Conservation (phyloP, 2,888 invertebrate genomes). For the Hemaris fuciformis region DNA sequence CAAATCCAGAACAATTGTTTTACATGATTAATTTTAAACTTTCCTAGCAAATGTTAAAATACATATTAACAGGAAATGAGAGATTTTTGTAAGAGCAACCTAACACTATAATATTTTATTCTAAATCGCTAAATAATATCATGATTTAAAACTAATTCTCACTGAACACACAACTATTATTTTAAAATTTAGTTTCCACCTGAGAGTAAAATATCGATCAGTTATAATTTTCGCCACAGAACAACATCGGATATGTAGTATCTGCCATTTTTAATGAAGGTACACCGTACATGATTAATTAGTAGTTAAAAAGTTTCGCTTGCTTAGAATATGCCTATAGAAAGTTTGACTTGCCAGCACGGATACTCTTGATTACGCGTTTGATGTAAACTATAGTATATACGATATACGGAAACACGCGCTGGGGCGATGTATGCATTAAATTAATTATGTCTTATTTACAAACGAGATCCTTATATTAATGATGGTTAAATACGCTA, state of each 20-base stretch:
- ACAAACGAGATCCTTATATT: slow-evolving; percentile 71
- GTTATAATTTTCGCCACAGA: neutral
- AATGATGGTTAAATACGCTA: slow-evolving; percentile 45
- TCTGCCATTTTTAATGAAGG: neutral
- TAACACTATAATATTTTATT: slow-evolving; percentile 41
- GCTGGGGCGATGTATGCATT: slow-evolving; percentile 13
- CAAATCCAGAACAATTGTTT: neutral
- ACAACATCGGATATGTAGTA: neutral
- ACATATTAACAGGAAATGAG: neutral
- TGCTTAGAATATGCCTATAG: neutral
- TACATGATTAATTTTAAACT: neutral
- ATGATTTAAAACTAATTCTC: slow-evolving; percentile 62
- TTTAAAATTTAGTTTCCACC: slow-evolving; percentile 14
- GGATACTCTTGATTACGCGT: neutral
- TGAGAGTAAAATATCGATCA: neutral
- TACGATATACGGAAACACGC: slow-evolving; percentile 1
- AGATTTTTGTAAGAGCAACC: slow-evolving; percentile 41
- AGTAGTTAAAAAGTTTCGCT: neutral
- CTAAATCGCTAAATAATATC: slow-evolving; percentile 56
- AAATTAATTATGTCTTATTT: slow-evolving; percentile 43
- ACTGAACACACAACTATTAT: slow-evolving; percentile 55
- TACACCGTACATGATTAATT: neutral
- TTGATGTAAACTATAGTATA: slow-evolving; percentile 16
- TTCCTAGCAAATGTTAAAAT: slow-evolving; percentile 1
- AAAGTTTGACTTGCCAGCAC: neutral